phyloP scores from a whole-genome alignment of 1,140 invertebrate species.

The Metaphire vulgaris region DNA sequence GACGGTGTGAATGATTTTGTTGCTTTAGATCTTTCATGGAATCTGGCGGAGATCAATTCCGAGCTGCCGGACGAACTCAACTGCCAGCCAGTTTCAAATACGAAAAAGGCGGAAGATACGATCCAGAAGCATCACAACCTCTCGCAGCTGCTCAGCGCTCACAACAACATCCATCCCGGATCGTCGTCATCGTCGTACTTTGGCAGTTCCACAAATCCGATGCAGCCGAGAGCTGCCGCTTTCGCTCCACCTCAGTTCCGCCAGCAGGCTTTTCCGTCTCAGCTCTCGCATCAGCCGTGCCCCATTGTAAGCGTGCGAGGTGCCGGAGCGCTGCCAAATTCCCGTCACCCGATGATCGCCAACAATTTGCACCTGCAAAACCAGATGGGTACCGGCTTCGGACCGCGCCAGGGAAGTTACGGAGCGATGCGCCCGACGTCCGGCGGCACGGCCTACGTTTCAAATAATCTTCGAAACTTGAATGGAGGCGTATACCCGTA shows the following conservation, averaged over 20 bases:
- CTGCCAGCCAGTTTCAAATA: neutral
- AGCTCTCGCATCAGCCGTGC: neutral
- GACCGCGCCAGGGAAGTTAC: neutral
- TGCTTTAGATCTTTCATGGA: constrained; percentile 17
- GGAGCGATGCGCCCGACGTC: neutral
- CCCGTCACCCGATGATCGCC: too few species aligned
- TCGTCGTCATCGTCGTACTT: neutral
- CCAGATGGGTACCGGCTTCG: neutral
- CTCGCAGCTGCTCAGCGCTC: constrained; percentile 16
- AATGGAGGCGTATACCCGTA: neutral
- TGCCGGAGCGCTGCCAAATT: too few species aligned
- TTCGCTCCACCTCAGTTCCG: neutral
- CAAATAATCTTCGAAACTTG: neutral
- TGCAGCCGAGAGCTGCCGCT: too few species aligned
- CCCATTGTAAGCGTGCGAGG: too few species aligned
- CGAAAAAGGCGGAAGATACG: constrained; percentile 14
- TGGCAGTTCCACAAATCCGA: too few species aligned
- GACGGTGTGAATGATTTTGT: too few species aligned
- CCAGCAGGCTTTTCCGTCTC: neutral
- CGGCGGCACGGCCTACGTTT: neutral
- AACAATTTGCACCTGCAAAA: neutral
- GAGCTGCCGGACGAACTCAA: constrained; percentile 23
- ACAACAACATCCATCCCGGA: neutral
- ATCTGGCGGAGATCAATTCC: constrained; percentile 10
- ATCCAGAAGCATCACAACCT: constrained; percentile 18